Evolutionary conservation across 2,888 invertebrate genomes (phyloP).

Genomic region (Rhamnusium bicolor): DNA sequence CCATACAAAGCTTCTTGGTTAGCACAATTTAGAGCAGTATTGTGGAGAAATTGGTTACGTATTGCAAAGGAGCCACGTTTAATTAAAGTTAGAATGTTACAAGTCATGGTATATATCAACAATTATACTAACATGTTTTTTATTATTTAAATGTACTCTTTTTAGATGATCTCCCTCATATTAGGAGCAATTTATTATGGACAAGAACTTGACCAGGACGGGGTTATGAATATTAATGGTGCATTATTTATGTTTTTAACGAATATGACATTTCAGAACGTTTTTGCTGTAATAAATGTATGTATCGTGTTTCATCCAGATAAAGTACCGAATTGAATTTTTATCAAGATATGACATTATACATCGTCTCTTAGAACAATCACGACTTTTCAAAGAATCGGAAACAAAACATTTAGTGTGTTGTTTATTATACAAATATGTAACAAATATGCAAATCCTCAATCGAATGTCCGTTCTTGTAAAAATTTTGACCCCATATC

Average conservation of each 20-base stretch:
- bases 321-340: too few relatives aligned
- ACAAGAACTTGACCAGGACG: constrained; percentile 86
- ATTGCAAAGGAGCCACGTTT: constrained; percentile 92
- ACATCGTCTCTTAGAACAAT: too few relatives aligned
- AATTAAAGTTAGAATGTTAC: constrained; percentile 89
- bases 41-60: constrained; percentile 93
- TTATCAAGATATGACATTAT: too few relatives aligned
- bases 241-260: constrained; percentile 92
- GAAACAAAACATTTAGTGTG: too few relatives aligned
- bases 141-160: constrained; percentile 38
- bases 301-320: constrained; percentile 68
- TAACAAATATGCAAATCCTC: too few relatives aligned
- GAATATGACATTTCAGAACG: constrained; percentile 95
- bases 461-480: too few relatives aligned
- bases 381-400: too few relatives aligned
- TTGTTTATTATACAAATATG: too few relatives aligned
- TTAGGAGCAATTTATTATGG: constrained; percentile 92
- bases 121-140: neutral
- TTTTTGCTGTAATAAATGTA: constrained; percentile 95
- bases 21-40: constrained; percentile 89
- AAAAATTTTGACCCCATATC: too few relatives aligned
- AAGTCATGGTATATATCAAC: constrained; percentile 84
- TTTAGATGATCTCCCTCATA: constrained; percentile 90
- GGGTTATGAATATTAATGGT: constrained; percentile 95
- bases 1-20: constrained; percentile 91